Evolutionary conservation across 1,140 invertebrate genomes (phyloP), one percentile per base, ranked within the genome.

Genomic region (Sogatella furcifera): DNA sequence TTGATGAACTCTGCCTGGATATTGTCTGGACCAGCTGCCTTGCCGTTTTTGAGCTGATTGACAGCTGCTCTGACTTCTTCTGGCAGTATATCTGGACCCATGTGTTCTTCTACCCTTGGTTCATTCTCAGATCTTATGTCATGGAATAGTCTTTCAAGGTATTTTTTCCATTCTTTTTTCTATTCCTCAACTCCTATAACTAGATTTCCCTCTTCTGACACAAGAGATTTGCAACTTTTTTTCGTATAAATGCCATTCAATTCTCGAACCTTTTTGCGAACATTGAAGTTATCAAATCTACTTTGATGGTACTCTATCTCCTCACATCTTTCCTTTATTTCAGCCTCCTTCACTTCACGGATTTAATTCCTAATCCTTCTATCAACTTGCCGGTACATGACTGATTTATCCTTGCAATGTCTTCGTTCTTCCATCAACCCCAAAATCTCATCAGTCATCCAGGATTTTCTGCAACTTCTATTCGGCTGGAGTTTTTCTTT

Each of bases 391-490:
- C 28, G 14, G 28, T 14, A 21, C 15, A 14, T 28, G 31, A 22
- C 54, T 59, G 34, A 6, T 60, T 42, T 60, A 63, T 58, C 24
- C 24, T 28, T 65, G 41, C 60, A 44, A 10, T 56, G 34, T 63
- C 66, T 59, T 57, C 61, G 62, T 52, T 64, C 42, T 15, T 67
- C 64, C 60, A 69, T 70, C 13, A 67, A 52, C 8, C 65, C 42
- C 13, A 62, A 52, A 11, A 70, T 69, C 38, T 68, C 62, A 43
- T 68, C 67, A 14, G 63, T 62, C 57, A 65, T 65, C 65, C 66
- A 67, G 24, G 46, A 54, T 34, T 58, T 44, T 62, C 60, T 65
- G 41, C 61, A 28, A 52, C 60, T 38, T 52, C 34, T 21, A 41
- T 15, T 38, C 34, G 24, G 19, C 46, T 34, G 38, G 28, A 41